phyloP scores from a whole-genome alignment of 2,113 vertebrate species.

The Bombycilla garrulus region DNA sequence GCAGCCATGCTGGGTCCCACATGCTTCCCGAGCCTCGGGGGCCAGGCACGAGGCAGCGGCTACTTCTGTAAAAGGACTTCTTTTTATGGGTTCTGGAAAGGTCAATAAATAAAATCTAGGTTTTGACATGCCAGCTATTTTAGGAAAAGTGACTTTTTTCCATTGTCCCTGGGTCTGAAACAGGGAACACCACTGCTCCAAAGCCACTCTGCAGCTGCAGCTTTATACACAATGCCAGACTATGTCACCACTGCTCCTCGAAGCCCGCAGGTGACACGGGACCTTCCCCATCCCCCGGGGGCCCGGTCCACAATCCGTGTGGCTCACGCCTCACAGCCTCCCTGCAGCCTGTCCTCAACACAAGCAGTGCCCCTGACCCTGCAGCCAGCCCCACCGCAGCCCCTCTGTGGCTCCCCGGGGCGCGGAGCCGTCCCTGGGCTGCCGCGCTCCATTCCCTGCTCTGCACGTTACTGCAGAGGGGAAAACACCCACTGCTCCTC shows the following conservation, averaged over 20 bases:
- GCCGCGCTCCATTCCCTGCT: background rate
- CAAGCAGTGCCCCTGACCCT: no score
- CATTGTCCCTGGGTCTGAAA: background rate
- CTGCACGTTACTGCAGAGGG: background rate
- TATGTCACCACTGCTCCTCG: accelerated
- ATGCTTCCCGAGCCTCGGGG: accelerated
- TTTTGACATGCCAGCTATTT: background rate
- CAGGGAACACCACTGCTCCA: background rate
- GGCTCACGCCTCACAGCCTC: background rate
- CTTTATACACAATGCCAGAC: accelerated
- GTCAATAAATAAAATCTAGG: background rate
- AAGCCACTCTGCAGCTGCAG: background rate
- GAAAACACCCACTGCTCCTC: background rate
- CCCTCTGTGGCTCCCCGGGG: background rate
- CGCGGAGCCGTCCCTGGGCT: background rate
- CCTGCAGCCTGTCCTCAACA: background rate
- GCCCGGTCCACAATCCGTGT: accelerated
- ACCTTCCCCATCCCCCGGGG: background rate
- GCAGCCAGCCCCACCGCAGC: background rate
- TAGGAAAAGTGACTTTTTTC: background rate
- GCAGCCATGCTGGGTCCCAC: background rate
- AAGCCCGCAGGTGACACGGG: background rate
- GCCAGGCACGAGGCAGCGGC: accelerated
- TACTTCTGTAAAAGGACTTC: background rate
- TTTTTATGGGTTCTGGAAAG: background rate